Conservation (phyloP, 2,113 vertebrate species). For the Poeciliopsis retropinna region DNA sequence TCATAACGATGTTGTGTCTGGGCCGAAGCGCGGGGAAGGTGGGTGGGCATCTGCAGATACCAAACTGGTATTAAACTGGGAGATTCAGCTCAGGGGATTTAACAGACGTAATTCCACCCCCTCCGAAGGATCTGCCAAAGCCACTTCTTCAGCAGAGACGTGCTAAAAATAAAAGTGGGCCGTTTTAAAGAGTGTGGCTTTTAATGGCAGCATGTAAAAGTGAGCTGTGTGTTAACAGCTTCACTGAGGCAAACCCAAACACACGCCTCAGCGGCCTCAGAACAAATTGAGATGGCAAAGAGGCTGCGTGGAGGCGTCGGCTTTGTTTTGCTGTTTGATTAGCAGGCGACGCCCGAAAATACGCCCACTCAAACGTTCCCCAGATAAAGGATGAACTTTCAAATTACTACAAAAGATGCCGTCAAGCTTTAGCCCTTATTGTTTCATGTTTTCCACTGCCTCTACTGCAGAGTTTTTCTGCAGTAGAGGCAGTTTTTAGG, state of each 20-base stretch:
- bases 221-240: slow-evolving; percentile 80
- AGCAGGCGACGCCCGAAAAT: slow-evolving; percentile 38
- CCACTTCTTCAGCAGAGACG: slow-evolving; percentile 65
- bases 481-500: too few relatives aligned
- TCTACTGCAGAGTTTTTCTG: too few relatives aligned
- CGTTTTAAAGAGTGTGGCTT: slow-evolving; percentile 79
- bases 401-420: slow-evolving; percentile 5
- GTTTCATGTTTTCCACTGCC: background rate
- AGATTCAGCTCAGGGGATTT: slow-evolving; percentile 38
- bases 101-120: slow-evolving; percentile 6
- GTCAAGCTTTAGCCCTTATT: background rate
- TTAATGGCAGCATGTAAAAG: slow-evolving; percentile 82
- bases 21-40: slow-evolving; percentile 17
- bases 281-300: slow-evolving; percentile 81
- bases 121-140: slow-evolving; percentile 51
- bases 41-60: slow-evolving; percentile 44
- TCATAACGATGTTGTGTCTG: slow-evolving; percentile 64
- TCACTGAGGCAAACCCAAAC: slow-evolving; percentile 76
- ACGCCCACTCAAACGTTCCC: slow-evolving; percentile 10
- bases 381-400: slow-evolving; percentile 18
- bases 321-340: slow-evolving; percentile 58
- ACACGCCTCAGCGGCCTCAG: slow-evolving; percentile 71
- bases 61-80: slow-evolving; percentile 48
- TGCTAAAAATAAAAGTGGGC: slow-evolving; percentile 78
- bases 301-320: slow-evolving; percentile 49